These are phyloP conservation scores for Limnodromus scolopaceus DNA, from an alignment of 2,797 vertebrate genomes.

Conservation along the genomic window DNA sequence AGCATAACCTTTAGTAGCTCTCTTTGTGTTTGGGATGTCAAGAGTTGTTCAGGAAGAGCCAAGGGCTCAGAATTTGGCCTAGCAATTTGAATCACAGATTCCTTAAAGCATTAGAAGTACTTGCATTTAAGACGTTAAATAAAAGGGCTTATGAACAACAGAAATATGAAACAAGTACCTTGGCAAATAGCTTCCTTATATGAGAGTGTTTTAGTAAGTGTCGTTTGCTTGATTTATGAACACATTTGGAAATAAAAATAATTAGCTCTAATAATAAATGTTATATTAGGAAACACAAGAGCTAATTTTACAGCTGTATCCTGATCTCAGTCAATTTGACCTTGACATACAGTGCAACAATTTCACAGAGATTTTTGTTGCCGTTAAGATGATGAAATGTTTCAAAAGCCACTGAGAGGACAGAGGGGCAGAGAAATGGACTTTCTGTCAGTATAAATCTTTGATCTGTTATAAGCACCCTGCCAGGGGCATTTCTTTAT, in stretches of 20 bases:
- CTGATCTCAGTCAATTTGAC: neutral
- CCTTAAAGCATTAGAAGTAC: neutral
- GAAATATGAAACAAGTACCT: neutral
- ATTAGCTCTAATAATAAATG: neutral
- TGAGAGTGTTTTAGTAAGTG: neutral
- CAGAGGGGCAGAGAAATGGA: neutral
- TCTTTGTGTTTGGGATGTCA: neutral
- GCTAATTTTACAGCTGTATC: conserved; percentile 18
- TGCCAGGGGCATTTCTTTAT: neutral
- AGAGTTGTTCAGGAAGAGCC: neutral
- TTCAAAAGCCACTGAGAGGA: neutral
- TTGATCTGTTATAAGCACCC: neutral
- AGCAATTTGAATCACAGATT: neutral
- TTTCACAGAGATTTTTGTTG: neutral
- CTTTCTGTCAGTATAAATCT: neutral
- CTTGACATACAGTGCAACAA: neutral
- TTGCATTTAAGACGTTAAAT: neutral
- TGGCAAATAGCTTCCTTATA: neutral
- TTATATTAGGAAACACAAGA: conserved; percentile 1
- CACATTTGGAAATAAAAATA: conserved; percentile 18
- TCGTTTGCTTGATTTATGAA: conserved; percentile 15
- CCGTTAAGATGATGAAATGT: neutral
- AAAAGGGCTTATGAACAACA: neutral
- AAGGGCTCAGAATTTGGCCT: neutral
- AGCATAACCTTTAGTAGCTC: neutral